Base-by-base conservation (phyloP, 2,888 invertebrate species). In the Dolichopus griseipennis region DNA sequence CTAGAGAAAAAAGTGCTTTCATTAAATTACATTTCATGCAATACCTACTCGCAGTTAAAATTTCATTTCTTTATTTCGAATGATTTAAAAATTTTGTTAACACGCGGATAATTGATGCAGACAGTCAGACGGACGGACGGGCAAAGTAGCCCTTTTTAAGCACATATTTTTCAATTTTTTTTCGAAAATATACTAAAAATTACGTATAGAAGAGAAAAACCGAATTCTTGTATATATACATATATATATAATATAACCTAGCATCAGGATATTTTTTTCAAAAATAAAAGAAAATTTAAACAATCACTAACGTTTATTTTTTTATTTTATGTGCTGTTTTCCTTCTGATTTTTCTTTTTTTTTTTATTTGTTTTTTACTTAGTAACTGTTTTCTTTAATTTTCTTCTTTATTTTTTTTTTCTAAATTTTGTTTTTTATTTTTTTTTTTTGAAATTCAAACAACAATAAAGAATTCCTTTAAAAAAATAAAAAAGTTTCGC, bases 381-480 rank as follows among this genome's bases (percentile, higher is more conserved):
- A 22, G 65, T 65, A 66, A 64, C 27, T 18, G 43, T 67, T 61
- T 68, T 62, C n/a, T 65, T 68, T 68, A 27, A 65, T 43, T 43
- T 41, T 68, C n/a, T n/a, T n/a, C n/a, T n/a, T n/a, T n/a, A n/a
- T n/a, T n/a, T n/a, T n/a, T n/a, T n/a, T 67, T 21, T 64, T n/a
- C 20, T 64, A 65, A 41, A 68, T 68, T 34, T 66, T 69, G n/a
- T 52, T 67, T 67, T 61, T 65, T 69, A 7, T 64, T 21, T 68
- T 33, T 20, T 66, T 65, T 8, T 37, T 61, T 67, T n/a, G 63
- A 64, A 52, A 43, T 15, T 21, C 27, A 62, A 34, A 67, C 67
- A 64, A 71, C 70, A 73, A 66, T 69, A 71, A 75, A 71, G 72
- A 72, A 69, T 72, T 71, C 72, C 72, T 68, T 67, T 72, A 72